phyloP scores from a whole-genome alignment of 2,797 vertebrate genomes.

The Molossus alvarezi region DNA sequence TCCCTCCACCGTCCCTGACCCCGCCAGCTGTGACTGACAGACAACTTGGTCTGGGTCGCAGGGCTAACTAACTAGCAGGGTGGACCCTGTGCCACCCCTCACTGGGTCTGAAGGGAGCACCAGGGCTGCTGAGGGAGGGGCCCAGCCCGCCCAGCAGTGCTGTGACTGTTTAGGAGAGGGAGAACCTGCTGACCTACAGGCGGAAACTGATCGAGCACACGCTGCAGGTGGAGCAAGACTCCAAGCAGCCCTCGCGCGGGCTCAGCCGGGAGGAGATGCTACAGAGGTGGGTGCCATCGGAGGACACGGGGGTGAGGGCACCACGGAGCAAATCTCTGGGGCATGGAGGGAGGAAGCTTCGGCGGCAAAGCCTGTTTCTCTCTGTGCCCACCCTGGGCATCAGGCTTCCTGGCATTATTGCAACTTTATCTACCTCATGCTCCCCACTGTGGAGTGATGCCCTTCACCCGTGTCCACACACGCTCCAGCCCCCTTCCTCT shows the following conservation, averaged over 20 bases:
- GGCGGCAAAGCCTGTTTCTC: rapidly evolving
- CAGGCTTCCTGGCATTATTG: background rate
- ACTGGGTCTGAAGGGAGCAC: background rate
- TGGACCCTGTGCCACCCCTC: background rate
- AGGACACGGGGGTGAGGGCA: rapidly evolving
- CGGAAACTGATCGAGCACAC: constrained; percentile 89
- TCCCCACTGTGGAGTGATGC: background rate
- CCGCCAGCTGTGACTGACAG: background rate
- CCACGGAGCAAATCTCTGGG: rapidly evolving
- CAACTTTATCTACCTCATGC: background rate
- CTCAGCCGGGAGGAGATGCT: constrained; percentile 91
- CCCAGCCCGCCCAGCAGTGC: background rate
- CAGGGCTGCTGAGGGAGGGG: background rate
- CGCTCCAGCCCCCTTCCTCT: rapidly evolving
- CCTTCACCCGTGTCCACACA: rapidly evolving
- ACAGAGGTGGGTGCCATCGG: constrained; percentile 89
- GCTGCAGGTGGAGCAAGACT: constrained; percentile 92
- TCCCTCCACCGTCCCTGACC: rapidly evolving
- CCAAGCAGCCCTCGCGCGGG: constrained; percentile 87
- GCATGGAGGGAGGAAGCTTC: rapidly evolving
- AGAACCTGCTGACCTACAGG: constrained; percentile 84
- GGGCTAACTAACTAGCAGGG: background rate
- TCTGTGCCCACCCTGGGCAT: background rate
- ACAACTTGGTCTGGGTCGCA: too few species aligned
- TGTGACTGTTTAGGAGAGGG: constrained; percentile 82